phyloP scores from a whole-genome alignment of 2,888 invertebrate species.

The Megastigmus dorsalis region DNA sequence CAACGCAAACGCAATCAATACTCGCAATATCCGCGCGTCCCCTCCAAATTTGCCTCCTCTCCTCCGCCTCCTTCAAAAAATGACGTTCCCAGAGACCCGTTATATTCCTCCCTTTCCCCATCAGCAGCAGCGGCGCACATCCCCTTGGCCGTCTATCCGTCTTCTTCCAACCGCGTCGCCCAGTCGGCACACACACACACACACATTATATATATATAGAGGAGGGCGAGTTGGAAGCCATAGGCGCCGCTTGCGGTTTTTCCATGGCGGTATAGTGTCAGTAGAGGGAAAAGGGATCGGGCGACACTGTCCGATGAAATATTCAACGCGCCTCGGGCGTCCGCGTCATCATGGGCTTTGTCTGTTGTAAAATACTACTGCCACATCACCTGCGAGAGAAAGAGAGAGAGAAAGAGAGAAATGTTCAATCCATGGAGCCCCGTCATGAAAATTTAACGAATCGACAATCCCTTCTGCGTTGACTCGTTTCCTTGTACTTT shows the following conservation, averaged over 20 bases:
- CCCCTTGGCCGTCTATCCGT: too few species aligned
- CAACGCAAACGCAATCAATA: too few species aligned
- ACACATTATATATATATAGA: background rate
- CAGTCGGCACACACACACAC: too few species aligned
- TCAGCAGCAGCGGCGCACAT: too few species aligned
- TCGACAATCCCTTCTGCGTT: constrained; percentile 6
- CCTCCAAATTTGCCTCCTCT: too few species aligned
- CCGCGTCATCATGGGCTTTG: constrained; percentile 68
- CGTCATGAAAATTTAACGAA: constrained; percentile 14
- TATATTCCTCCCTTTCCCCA: too few species aligned
- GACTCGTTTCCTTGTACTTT: background rate
- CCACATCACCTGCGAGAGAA: too few species aligned
- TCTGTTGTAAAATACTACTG: constrained; percentile 12
- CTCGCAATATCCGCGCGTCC: too few species aligned
- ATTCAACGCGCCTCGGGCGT: constrained; percentile 68
- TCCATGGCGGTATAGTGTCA: constrained; percentile 5
- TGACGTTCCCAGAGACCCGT: too few species aligned
- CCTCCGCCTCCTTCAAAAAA: too few species aligned
- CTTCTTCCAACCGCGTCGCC: too few species aligned
- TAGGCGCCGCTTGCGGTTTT: constrained; percentile 24
- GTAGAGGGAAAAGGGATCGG: constrained; percentile 29
- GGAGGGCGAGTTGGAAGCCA: background rate
- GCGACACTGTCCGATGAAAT: constrained; percentile 68
- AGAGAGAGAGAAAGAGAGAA: background rate
- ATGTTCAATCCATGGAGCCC: constrained; percentile 19